Evolutionary conservation across 2,113 vertebrate species (phyloP), one percentile per base, ranked within the genome.

Genomic region (Megaceryle torquata): DNA sequence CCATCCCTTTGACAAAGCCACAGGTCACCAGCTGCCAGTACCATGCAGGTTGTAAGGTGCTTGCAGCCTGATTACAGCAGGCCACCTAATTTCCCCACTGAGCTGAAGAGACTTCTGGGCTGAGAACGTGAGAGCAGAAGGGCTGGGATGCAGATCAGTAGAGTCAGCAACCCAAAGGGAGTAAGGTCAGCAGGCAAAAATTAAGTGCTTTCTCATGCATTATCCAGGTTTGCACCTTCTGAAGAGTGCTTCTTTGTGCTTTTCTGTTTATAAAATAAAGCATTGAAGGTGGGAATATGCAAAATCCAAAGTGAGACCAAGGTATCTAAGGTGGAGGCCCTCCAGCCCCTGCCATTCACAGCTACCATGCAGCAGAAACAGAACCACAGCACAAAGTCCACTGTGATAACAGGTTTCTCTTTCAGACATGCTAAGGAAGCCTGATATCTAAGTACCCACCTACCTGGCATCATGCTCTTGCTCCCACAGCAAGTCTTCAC

Each of bases 1-100:
- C 59, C 0, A 0, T 18, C 50, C 56, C 60, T 53, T 33, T 41
- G 77, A 18, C 48, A 31, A 9, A 18, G 54, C 13, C 6, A 0
- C 4, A 2, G 77, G 29, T 54, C 64, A 84, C 33, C 76, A 46
- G 84, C 69, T 84, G 72, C 54, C 6, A 1, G 35, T 50, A 25
- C 11, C 0, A 11, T 1, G 1, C 25, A 16, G 20, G n/a, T 2
- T 4, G 2, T 0, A 11, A 43, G 43, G 26, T 0, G 0, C 44
- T 6, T 5, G 3, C 48, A 44, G 65, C 43, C 37, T 1, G 5
- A 13, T 56, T 35, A 10, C 2, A 8, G 68, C 41, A 3, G 3
- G 41, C 15, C 51, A n/a, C 14, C 17, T 1, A 2, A 8, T 3
- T 10, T 7, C 9, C 53, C 29, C 41, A 4, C 1, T 0, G 7